phyloP scores from a whole-genome alignment of 2,113 vertebrate species.

The Anolis carolinensis region DNA sequence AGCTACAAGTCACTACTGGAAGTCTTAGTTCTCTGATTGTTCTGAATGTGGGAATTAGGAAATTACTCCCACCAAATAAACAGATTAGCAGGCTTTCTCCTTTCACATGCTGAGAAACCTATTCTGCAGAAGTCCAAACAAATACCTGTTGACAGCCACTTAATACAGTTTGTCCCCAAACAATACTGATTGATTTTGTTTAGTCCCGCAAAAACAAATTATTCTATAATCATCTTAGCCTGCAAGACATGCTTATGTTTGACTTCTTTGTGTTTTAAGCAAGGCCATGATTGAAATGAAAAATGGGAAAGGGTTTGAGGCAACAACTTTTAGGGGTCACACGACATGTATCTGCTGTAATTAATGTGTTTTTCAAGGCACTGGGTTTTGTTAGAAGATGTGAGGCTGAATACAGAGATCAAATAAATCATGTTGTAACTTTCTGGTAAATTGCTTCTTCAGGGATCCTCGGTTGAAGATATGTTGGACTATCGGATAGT shows the following conservation, averaged over 20 bases:
- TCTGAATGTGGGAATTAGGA: constrained; percentile 28
- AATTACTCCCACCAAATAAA: constrained; percentile 28
- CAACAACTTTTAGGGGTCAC: constrained; percentile 19
- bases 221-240: constrained; percentile 64
- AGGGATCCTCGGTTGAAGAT: constrained; percentile 14
- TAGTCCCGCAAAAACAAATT: constrained; percentile 71
- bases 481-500: constrained; percentile 12
- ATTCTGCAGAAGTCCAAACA: constrained; percentile 15
- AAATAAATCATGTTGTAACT: constrained; percentile 28
- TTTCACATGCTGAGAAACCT: background rate
- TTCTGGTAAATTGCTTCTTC: constrained; percentile 39
- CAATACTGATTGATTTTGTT: constrained; percentile 73
- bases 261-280: constrained; percentile 53
- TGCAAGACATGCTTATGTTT: constrained; percentile 53
- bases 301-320: constrained; percentile 45
- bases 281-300: constrained; percentile 54
- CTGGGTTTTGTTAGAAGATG: background rate
- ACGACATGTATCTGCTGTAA: background rate
- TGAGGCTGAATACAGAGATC: constrained; percentile 12
- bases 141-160: constrained; percentile 48
- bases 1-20: background rate
- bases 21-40: background rate
- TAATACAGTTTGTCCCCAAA: constrained; percentile 55
- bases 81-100: constrained; percentile 1
- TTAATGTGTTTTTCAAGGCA: background rate